Conservation (phyloP, 2,113 vertebrate species). For the Promerops cafer region DNA sequence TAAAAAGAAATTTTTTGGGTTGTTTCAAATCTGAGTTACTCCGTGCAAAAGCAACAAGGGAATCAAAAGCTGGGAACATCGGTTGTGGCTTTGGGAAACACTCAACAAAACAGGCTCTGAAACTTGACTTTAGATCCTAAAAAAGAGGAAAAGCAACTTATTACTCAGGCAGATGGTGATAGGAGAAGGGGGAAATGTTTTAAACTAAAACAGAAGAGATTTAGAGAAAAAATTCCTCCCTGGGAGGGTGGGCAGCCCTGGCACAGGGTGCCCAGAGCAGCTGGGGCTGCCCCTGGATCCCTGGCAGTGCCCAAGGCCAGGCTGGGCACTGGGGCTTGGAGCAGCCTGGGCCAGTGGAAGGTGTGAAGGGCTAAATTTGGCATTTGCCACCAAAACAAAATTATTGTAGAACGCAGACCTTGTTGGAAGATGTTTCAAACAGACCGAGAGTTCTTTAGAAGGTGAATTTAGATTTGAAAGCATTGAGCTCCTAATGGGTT, state of each 20-base stretch:
- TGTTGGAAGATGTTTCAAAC: not conserved
- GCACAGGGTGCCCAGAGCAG: not conserved
- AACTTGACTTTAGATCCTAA: not conserved
- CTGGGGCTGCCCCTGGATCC: not conserved
- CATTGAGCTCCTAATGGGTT: not conserved
- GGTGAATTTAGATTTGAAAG: not conserved
- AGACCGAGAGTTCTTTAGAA: not conserved
- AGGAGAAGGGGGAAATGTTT: not conserved
- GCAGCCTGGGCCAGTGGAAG: fast-evolving
- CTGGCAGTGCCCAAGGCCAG: fast-evolving
- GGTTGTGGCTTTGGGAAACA: not conserved
- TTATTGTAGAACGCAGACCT: not conserved
- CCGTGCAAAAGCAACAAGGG: not conserved
- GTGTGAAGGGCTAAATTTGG: not conserved
- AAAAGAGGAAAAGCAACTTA: not conserved
- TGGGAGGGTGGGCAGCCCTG: fast-evolving
- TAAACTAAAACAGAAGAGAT: not conserved
- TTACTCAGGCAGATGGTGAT: not conserved
- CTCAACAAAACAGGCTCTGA: not conserved
- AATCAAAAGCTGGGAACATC: not conserved
- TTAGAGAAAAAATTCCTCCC: not conserved
- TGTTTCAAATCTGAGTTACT: not conserved
- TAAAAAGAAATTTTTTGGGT: fast-evolving
- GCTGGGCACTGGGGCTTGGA: fast-evolving
- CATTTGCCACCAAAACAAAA: not conserved